A percentile compares a stretch with the other conserved stretches of the same genome.
Conservation (phyloP, 2,797 vertebrate genomes). For the Megaceryle alcyon region DNA sequence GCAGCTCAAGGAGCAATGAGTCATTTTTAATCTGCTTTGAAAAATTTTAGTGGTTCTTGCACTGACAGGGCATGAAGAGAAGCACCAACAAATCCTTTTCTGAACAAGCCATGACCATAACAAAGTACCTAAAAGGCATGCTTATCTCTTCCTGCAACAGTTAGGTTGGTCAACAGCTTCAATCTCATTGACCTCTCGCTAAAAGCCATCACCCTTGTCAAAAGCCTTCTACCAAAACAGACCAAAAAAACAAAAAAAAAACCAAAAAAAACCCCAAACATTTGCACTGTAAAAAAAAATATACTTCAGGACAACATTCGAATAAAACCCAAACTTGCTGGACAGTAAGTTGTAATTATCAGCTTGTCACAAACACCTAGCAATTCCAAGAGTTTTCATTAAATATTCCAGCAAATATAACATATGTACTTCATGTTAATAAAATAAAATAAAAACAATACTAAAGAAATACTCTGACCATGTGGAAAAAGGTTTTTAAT, state of each 20-base stretch:
- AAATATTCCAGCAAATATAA: neutral
- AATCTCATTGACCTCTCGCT: neutral
- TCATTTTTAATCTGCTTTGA: neutral
- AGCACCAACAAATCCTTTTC: neutral
- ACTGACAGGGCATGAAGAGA: neutral
- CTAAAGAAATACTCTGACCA: neutral
- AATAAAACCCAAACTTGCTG: neutral
- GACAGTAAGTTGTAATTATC: neutral
- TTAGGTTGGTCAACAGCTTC: neutral
- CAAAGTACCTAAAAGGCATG: neutral
- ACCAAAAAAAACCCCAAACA: neutral
- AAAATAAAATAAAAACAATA: neutral
- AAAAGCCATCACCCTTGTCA: conserved; percentile 18
- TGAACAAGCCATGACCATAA: neutral
- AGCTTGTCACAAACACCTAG: neutral
- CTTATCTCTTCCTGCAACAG: neutral
- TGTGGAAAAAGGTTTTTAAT: neutral
- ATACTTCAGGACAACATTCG: neutral
- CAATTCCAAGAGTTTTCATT: neutral
- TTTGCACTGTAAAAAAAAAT: neutral
- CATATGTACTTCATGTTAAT: neutral
- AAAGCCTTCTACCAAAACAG: neutral
- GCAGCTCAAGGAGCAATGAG: neutral
- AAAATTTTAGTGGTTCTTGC: neutral
- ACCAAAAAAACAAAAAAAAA: neutral